These are phyloP conservation scores for Hypercompe scribonia DNA, from an alignment of 2,888 invertebrate species.

Conservation along the genomic window DNA sequence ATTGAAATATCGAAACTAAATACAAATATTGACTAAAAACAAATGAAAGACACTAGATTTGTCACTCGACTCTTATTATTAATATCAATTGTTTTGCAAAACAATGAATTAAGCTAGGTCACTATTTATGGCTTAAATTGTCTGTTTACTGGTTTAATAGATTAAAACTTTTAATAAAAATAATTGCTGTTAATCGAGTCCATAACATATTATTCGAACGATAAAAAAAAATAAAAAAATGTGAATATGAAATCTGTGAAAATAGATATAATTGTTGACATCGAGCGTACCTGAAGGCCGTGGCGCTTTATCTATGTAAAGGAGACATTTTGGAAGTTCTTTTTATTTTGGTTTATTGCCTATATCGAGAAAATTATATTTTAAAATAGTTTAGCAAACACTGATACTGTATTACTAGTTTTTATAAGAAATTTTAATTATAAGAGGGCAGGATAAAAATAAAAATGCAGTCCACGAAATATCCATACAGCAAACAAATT, in stretches of 20 bases:
- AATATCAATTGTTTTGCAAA: background rate
- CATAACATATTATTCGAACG: no score
- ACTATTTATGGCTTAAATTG: background rate
- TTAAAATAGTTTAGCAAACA: background rate
- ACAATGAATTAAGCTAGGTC: background rate
- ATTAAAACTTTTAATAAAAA: background rate
- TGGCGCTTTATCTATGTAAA: no score
- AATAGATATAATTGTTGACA: background rate
- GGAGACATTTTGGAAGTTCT: background rate
- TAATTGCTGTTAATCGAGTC: background rate
- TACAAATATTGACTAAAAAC: background rate
- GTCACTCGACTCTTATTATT: rapidly evolving
- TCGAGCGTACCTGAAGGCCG: background rate
- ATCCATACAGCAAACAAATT: background rate
- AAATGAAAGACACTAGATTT: background rate
- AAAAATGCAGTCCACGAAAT: no score
- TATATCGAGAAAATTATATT: background rate
- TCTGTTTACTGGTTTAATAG: background rate
- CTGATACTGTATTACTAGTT: no score
- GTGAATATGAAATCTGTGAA: no score
- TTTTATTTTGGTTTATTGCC: background rate
- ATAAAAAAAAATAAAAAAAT: background rate
- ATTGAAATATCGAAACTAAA: background rate
- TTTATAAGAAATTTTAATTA: background rate
- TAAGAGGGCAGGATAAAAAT: background rate